Evolutionary conservation across 2,113 vertebrate genomes (phyloP).

Genomic region (Psittacara wagleri): DNA sequence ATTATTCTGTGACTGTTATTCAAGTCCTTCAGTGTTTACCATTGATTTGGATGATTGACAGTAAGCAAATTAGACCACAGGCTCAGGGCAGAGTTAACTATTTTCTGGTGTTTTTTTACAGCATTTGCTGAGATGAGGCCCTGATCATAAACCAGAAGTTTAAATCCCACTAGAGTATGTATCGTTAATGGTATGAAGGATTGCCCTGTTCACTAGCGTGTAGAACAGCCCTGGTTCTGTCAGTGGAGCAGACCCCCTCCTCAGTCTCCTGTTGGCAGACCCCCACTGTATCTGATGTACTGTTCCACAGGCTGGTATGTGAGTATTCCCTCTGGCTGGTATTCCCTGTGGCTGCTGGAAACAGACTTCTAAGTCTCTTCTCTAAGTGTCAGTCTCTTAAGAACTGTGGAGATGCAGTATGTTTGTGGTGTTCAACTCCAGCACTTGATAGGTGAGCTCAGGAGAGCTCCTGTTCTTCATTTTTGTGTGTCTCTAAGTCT

Average conservation of each 20-base stretch:
- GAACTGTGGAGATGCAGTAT: neutral
- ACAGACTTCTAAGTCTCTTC: neutral
- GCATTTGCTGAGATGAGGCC: neutral
- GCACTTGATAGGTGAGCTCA: neutral
- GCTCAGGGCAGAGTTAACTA: neutral
- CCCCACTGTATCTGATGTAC: fast-evolving
- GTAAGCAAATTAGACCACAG: neutral
- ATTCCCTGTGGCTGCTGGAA: neutral
- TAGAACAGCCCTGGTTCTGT: neutral
- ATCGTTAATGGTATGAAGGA: neutral
- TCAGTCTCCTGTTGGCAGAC: neutral
- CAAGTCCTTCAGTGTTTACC: neutral
- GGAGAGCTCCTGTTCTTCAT: neutral
- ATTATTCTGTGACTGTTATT: neutral
- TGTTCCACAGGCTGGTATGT: neutral
- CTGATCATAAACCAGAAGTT: neutral
- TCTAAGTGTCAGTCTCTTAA: neutral
- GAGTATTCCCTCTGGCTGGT: neutral
- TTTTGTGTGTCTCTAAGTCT: neutral
- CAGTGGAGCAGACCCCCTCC: neutral
- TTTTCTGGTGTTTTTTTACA: neutral
- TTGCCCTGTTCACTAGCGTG: neutral
- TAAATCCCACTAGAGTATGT: neutral
- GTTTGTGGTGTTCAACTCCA: neutral
- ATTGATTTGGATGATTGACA: neutral